A percentile compares a stretch with the other conserved stretches of the same genome.
These are phyloP conservation scores for Helicoverpa zea DNA, from an alignment of 1,140 invertebrate species.

Conservation along the genomic window DNA sequence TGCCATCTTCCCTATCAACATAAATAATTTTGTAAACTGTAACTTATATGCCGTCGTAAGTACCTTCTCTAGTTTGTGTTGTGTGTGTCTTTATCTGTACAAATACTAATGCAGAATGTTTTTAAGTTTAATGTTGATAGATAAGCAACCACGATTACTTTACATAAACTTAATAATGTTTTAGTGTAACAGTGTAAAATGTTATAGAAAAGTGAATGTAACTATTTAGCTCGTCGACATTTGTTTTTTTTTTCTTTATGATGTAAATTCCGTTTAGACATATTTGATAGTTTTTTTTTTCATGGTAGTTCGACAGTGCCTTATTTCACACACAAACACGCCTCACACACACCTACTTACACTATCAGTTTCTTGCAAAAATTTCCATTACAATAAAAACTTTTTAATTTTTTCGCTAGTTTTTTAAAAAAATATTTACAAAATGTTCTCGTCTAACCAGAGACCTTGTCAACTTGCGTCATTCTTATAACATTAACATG, in stretches of 20 bases:
- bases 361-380: slow-evolving; percentile 64
- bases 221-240: slow-evolving; percentile 6
- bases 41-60: neutral
- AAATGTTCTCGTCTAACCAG: slow-evolving; percentile 55
- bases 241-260: neutral
- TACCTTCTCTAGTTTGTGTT: neutral
- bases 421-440: slow-evolving; percentile 76
- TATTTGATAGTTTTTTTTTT: slow-evolving; percentile 6
- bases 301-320: neutral
- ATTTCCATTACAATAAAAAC: slow-evolving; percentile 65
- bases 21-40: neutral
- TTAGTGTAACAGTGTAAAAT: slow-evolving; percentile 36
- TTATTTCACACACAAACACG: slow-evolving; percentile 45
- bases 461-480: slow-evolving; percentile 27
- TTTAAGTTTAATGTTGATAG: too few relatives aligned
- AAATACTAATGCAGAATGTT: too few relatives aligned
- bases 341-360: slow-evolving; percentile 58
- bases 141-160: slow-evolving; percentile 17
- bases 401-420: slow-evolving; percentile 61
- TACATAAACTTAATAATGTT: slow-evolving; percentile 36
- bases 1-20: slow-evolving; percentile 4
- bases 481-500: slow-evolving; percentile 38
- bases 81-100: neutral
- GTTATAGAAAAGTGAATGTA: slow-evolving; percentile 39
- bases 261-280: slow-evolving; percentile 16